Percentiles rank a stretch among this genome's conserved stretches.
Evolutionary conservation across 2,797 vertebrate species (phyloP).

Genomic region (Poeciliopsis infans): DNA sequence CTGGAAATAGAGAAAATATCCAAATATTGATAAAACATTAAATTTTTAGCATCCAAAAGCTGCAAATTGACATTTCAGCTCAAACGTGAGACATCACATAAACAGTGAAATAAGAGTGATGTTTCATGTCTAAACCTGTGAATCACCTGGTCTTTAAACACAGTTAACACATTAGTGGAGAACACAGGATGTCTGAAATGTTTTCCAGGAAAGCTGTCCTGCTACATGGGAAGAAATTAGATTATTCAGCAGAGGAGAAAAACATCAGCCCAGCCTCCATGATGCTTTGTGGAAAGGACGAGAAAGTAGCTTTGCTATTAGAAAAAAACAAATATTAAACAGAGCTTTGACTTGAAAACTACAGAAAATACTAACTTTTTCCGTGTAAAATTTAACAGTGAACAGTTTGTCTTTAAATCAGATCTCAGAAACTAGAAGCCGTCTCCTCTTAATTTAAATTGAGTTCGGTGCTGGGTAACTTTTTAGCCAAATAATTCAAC

Average conservation of each 20-base stretch:
- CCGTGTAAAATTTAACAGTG: too few species aligned
- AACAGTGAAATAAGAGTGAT: not conserved
- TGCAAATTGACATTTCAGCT: not conserved
- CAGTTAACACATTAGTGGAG: constrained; percentile 8
- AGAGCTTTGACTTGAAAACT: not conserved
- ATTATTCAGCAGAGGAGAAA: not conserved
- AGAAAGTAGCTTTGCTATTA: not conserved
- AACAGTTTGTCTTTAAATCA: not conserved
- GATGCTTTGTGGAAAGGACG: not conserved
- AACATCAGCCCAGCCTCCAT: not conserved
- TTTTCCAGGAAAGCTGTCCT: constrained; percentile 16
- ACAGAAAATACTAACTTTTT: not conserved
- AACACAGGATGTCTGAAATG: constrained; percentile 16
- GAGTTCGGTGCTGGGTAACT: too few species aligned
- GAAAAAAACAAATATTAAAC: not conserved
- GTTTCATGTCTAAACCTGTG: not conserved
- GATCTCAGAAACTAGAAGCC: not conserved
- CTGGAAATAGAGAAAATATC: not conserved
- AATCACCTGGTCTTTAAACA: not conserved
- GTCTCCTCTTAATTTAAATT: not conserved
- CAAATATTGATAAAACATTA: not conserved
- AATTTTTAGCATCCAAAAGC: not conserved
- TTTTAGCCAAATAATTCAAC: not conserved
- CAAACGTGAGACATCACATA: too few species aligned
- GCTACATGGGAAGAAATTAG: constrained; percentile 8